Evolutionary conservation across 2,888 invertebrate genomes (phyloP), one percentile per base, ranked within the genome.

Genomic region (Theretra japonica): DNA sequence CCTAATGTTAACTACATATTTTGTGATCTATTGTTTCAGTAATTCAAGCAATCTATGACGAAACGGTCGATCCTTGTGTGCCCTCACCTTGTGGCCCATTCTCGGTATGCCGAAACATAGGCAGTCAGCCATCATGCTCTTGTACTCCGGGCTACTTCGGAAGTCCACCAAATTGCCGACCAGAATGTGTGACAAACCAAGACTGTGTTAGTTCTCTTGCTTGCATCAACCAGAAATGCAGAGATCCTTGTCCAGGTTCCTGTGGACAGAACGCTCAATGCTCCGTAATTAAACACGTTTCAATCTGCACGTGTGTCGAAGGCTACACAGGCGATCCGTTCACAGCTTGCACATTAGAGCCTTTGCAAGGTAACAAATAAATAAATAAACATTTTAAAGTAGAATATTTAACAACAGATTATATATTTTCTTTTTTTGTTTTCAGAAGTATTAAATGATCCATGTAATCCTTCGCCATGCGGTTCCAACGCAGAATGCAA

Each of bases 401-500:
- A 11, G 41, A 15, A 41, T 15, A 57, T 60, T 70, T 71, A 69
- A 21, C 17, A 15, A 70, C 57, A 25, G 58, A 69, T 28, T 8
- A 17, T 62, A 17, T 65, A 19, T 30, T 8, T 15, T 65, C 11
- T 8, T 30, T 1, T 65, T 3, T 15, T 4, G 23, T 17, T 68
- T 68, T 48, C 21, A 73, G 73, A 73, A 71, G 73, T 76, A 70
- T 88, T 91, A 48, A 78, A 84, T 62, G 96, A 96, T 86, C 95
- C 95, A 25, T 97, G 97, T 80, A 95, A 95, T 84, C 96, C 96
- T 65, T 95, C 95, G 48, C 96, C 96, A 3, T 96, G 96, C 87
- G 96, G 97, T n/a, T 90, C 96, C 15, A 97, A 97, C 86, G 95
- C 98, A 2, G 92, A 95, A 80, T 97, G 97, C 84, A 81, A 90